Evolutionary conservation across 2,888 invertebrate species (phyloP).

Genomic region (Yponomeuta malinellus): DNA sequence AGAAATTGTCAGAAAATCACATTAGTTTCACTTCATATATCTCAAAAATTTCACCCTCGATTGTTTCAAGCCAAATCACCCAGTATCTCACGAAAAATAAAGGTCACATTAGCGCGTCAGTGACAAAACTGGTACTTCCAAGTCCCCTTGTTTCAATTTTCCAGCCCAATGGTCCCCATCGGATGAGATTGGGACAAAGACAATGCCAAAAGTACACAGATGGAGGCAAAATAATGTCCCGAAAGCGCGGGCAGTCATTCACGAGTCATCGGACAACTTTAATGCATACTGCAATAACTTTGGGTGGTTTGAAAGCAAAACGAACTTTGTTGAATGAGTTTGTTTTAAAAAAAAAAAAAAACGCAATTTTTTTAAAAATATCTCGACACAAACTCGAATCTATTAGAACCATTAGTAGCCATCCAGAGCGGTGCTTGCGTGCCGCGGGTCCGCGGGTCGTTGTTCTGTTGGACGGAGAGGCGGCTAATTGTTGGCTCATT

Average conservation of each 20-base stretch:
- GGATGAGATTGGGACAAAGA: constrained; percentile 17
- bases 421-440: too few species aligned
- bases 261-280: constrained; percentile 4
- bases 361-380: too few species aligned
- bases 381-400: too few species aligned
- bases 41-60: constrained; percentile 39
- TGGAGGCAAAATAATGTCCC: not conserved
- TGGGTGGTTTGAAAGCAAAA: not conserved
- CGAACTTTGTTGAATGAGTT: too few species aligned
- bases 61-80: not conserved
- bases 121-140: constrained; percentile 4
- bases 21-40: constrained; percentile 26
- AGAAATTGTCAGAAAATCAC: constrained; percentile 36
- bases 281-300: not conserved
- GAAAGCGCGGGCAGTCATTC: not conserved
- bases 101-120: not conserved
- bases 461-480: too few species aligned
- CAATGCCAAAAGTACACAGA: constrained; percentile 10
- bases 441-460: too few species aligned
- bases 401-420: too few species aligned
- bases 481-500: too few species aligned
- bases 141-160: constrained; percentile 63
- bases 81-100: not conserved
- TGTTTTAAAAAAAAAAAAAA: too few species aligned
- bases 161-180: constrained; percentile 58